phyloP scores from a whole-genome alignment of 2,113 vertebrate species.

The Emydura subglobosa region DNA sequence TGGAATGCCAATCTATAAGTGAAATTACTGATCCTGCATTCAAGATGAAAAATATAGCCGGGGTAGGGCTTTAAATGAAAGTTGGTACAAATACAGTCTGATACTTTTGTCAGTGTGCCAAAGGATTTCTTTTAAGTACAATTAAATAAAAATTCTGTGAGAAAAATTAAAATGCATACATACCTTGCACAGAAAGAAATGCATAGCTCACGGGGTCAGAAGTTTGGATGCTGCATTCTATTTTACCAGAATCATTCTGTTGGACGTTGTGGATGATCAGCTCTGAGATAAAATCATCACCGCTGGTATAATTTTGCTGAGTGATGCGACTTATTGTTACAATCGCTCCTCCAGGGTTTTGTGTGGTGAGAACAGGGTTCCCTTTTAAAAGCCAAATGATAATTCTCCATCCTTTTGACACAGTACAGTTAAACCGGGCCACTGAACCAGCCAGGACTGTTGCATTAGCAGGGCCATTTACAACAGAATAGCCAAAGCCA shows the following conservation, averaged over 20 bases:
- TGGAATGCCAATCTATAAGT: neutral
- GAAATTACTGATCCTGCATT: neutral
- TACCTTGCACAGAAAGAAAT: slow-evolving; percentile 88
- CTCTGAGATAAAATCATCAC: slow-evolving; percentile 73
- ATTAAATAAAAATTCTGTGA: neutral
- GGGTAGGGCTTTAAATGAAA: neutral
- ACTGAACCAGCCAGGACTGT: slow-evolving; percentile 80
- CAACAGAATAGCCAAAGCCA: slow-evolving; percentile 59
- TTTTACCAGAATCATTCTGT: slow-evolving; percentile 73
- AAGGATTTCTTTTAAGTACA: neutral
- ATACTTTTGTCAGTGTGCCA: neutral
- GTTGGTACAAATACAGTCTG: neutral
- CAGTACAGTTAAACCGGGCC: slow-evolving; percentile 85
- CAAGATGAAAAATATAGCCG: neutral
- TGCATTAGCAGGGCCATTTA: slow-evolving; percentile 74
- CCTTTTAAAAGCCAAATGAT: slow-evolving; percentile 84
- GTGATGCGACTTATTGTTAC: slow-evolving; percentile 73
- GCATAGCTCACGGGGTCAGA: slow-evolving; percentile 55
- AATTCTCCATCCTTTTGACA: slow-evolving; percentile 78
- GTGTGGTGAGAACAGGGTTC: slow-evolving; percentile 74
- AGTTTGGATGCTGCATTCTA: slow-evolving; percentile 85
- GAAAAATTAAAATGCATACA: neutral
- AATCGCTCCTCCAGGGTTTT: slow-evolving; percentile 59
- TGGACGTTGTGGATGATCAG: slow-evolving; percentile 78
- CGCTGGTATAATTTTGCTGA: slow-evolving; percentile 44